Base-by-base conservation (phyloP, 2,888 invertebrate genomes). In the Lottia gigantea region DNA sequence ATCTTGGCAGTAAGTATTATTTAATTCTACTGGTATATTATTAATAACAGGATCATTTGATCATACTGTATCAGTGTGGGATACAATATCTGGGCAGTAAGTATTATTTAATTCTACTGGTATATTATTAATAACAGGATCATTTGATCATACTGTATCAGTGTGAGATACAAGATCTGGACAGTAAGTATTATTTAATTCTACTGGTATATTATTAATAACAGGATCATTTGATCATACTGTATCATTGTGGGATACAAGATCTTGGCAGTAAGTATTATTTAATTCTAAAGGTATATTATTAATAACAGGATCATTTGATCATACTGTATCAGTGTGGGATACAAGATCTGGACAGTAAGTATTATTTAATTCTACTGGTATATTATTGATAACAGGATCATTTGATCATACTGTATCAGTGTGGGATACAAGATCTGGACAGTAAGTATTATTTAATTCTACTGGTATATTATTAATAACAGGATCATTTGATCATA, bases 91-190 rank as follows among this genome's bases (percentile, higher is more conserved):
- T n/a, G n/a, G n/a, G n/a, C n/a, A n/a, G n/a, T n/a, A 81, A 76
- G 85, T 82, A 16, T 64, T 26, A 16, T 19, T 11, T 49, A n/a
- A n/a, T n/a, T n/a, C n/a, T n/a, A n/a, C n/a, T n/a, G n/a, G n/a
- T n/a, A n/a, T n/a, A n/a, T n/a, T 11, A 49, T 8, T 2, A 19
- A n/a, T 55, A n/a, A 55, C 23, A 3, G 19, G 3, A 55, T 19
- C 6, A 55, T 65, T n/a, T n/a, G n/a, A n/a, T n/a, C n/a, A n/a
- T n/a, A 46, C 40, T 31, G n/a, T 47, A n/a, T 25, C 92, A 65
- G 88, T 95, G 73, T 91, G 95, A 80, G 94, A 94, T 0, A 94
- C 94, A 7, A 94, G 94, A 2, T 95, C 94, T 86, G 95, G 88
- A 64, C 82, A 84, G 88, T 88, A 80, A 76, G 85, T 82, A n/a